Percentiles rank a stretch among this genome's conserved stretches.
Conservation (phyloP, 2,888 invertebrate genomes). For the Automeris io region DNA sequence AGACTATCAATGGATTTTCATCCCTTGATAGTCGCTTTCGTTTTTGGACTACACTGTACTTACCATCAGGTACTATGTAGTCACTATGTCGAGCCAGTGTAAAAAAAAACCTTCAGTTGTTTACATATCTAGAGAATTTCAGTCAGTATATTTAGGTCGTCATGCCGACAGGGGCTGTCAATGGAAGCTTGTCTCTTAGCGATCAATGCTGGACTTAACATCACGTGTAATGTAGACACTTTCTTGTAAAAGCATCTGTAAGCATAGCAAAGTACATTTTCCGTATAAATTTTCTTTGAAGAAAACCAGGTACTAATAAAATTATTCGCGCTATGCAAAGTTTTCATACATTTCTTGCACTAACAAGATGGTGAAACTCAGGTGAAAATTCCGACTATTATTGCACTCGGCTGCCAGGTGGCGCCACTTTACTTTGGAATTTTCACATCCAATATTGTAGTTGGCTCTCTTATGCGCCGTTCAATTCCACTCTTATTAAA, state of each 20-base stretch:
- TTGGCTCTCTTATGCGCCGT: background rate
- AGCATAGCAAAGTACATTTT: background rate
- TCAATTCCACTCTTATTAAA: constrained; percentile 1
- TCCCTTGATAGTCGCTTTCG: too few species aligned
- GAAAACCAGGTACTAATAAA: background rate
- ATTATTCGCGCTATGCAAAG: background rate
- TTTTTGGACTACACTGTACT: too few species aligned
- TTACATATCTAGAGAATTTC: too few species aligned
- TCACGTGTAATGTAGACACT: too few species aligned
- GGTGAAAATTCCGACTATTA: constrained; percentile 33
- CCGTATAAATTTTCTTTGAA: background rate
- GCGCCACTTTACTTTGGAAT: constrained; percentile 20
- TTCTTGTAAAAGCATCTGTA: too few species aligned
- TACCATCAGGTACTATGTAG: too few species aligned
- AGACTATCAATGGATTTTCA: too few species aligned
- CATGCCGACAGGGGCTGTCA: background rate
- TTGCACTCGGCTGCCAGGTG: constrained; percentile 44
- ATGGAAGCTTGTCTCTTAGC: too few species aligned
- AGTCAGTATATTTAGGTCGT: too few species aligned
- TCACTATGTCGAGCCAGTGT: too few species aligned
- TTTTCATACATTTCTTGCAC: constrained; percentile 19
- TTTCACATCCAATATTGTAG: constrained; percentile 15
- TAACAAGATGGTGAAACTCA: constrained; percentile 42
- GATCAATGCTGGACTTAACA: too few species aligned
- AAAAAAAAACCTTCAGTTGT: too few species aligned